phyloP scores from a whole-genome alignment of 2,113 vertebrate genomes.

The Saiga tatarica region DNA sequence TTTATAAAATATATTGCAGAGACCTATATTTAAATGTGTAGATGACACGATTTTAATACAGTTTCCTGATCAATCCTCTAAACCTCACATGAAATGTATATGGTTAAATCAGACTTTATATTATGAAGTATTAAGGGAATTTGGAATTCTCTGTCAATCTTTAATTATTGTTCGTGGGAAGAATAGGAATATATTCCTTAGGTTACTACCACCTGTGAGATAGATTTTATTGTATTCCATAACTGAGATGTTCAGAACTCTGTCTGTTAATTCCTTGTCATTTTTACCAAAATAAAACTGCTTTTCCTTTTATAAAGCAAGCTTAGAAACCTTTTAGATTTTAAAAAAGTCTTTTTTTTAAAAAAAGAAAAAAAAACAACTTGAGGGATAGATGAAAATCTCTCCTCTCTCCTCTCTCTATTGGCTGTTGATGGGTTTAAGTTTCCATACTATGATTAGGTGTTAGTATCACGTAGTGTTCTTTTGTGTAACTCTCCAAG shows the following conservation, averaged over 20 bases:
- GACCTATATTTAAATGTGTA: not conserved
- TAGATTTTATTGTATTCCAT: not conserved
- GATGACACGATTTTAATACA: not conserved
- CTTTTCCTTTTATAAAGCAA: not conserved
- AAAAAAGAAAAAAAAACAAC: not conserved
- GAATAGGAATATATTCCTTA: not conserved
- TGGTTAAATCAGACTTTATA: not conserved
- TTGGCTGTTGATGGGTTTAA: conserved; percentile 9
- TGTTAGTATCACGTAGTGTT: conserved; percentile 15
- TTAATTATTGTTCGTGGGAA: not conserved
- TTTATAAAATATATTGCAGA: not conserved
- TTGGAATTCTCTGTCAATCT: not conserved
- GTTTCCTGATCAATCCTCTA: not conserved
- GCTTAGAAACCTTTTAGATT: not conserved
- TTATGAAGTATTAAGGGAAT: not conserved
- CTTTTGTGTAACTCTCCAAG: conserved; percentile 21
- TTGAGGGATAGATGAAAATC: not conserved
- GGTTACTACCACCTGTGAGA: not conserved
- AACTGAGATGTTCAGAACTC: not conserved
- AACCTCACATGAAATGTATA: not conserved
- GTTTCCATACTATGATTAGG: conserved; percentile 24
- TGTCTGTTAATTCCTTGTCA: not conserved
- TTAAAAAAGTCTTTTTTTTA: not conserved
- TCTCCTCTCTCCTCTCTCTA: not conserved
- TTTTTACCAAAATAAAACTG: conserved; percentile 19